Evolutionary conservation across 2,888 invertebrate species (phyloP).

Genomic region (Molorchus minor): DNA sequence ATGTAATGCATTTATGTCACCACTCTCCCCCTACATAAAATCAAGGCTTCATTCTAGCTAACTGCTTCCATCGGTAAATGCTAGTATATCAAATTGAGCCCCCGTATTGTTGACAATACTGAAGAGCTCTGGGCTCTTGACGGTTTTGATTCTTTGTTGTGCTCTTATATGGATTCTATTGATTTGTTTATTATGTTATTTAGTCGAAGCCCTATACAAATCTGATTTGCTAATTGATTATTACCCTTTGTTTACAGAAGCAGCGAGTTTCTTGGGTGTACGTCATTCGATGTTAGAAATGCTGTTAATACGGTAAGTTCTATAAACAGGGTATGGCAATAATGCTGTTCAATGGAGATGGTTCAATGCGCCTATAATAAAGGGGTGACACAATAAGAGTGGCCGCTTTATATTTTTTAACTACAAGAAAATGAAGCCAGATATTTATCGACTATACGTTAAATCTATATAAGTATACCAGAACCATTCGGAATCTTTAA

Average conservation of each 20-base stretch:
- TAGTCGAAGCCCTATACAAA: conserved; percentile 2
- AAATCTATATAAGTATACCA: too few relatives aligned
- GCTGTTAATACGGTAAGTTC: conserved; percentile 77
- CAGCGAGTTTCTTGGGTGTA: conserved; percentile 94
- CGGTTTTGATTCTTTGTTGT: conserved; percentile 32
- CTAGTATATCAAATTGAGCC: conserved; percentile 17
- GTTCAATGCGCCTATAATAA: too few relatives aligned
- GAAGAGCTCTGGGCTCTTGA: conserved; percentile 29
- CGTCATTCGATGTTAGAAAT: conserved; percentile 88
- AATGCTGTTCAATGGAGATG: too few relatives aligned
- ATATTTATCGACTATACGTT: too few relatives aligned
- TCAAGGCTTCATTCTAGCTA: conserved; percentile 4
- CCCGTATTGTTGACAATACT: conserved; percentile 23
- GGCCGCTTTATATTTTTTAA: too few relatives aligned
- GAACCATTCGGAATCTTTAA: too few relatives aligned
- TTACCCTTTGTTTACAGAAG: conserved; percentile 75
- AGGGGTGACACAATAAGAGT: too few relatives aligned
- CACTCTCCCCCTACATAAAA: conserved; percentile 7
- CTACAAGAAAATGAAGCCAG: too few relatives aligned
- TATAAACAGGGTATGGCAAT: too few relatives aligned
- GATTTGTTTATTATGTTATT: conserved; percentile 25
- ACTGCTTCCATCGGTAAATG: conserved; percentile 10
- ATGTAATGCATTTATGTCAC: not conserved
- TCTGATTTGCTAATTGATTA: conserved; percentile 17
- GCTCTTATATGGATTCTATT: conserved; percentile 8